These are phyloP conservation scores for Epinephelus moara DNA, from an alignment of 2,113 vertebrate genomes.

Conservation along the genomic window DNA sequence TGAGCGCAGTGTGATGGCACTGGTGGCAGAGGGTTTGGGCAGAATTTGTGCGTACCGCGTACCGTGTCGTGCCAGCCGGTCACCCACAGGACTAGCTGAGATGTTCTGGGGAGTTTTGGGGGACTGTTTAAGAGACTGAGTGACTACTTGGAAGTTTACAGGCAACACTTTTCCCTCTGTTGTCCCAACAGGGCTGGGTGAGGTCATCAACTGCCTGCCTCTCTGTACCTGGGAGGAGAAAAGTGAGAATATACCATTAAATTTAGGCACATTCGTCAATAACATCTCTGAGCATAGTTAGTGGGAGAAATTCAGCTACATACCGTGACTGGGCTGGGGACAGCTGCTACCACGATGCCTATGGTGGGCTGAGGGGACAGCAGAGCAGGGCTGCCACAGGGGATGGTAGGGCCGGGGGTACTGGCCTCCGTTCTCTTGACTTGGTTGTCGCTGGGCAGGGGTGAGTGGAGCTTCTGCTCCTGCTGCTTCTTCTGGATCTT, in stretches of 20 bases:
- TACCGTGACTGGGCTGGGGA: conserved; percentile 98
- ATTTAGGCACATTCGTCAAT: background rate
- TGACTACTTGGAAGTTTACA: conserved; percentile 96
- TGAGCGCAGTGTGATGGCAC: conserved; percentile 95
- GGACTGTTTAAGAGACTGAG: conserved; percentile 95
- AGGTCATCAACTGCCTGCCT: conserved; percentile 94
- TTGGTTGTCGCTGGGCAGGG: conserved; percentile 91
- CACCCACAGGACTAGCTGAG: conserved; percentile 94
- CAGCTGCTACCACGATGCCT: conserved; percentile 96
- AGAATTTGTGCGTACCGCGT: conserved; percentile 95
- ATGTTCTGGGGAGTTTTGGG: conserved; percentile 95
- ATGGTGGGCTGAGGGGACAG: conserved; percentile 97
- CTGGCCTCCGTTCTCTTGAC: conserved; percentile 89
- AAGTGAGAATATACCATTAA: conserved; percentile 85
- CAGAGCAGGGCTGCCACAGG: conserved; percentile 94
- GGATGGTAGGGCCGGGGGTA: conserved; percentile 86
- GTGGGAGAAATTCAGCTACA: background rate
- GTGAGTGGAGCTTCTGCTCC: conserved; percentile 97
- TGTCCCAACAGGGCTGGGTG: conserved; percentile 92
- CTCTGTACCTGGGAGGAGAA: conserved; percentile 90
- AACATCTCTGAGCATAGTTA: background rate
- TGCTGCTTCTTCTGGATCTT: conserved; percentile 99
- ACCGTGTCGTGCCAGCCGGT: conserved; percentile 92
- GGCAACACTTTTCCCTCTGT: conserved; percentile 96
- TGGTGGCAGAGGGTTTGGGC: conserved; percentile 95